Base-by-base conservation (phyloP, 2,888 invertebrate species). In the Salpingus planirostris region DNA sequence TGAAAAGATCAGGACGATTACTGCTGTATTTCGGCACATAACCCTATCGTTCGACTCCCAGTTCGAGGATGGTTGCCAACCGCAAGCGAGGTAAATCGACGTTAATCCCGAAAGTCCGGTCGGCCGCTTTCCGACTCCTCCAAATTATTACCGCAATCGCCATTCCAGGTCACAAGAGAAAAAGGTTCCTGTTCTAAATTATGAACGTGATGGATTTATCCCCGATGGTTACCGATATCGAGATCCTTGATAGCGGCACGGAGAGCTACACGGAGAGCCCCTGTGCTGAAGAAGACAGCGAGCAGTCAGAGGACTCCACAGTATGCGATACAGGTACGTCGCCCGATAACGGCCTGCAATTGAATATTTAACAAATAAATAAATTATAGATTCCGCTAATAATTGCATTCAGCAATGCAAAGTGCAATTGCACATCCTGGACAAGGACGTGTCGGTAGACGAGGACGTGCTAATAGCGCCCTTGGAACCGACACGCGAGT, bases 391-490 rank as follows among this genome's bases (percentile, higher is more conserved):
- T 27, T 37, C 37, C n/a, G n/a, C n/a, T n/a, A n/a, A n/a, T n/a
- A n/a, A n/a, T 18, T 26, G 12, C 15, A 21, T 27, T 8, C 28
- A 11, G 14, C 28, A 29, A 22, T 24, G 30, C 14, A 29, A 29
- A 14, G 26, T 21, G 8, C 36, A 33, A 21, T 8, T 30, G 5
- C 33, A 31, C 24, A 40, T 55, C 24, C 27, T 56, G 28, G 55
- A 56, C 40, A 54, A 54, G 37, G 49, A 52, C 12, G 50, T 54
- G 38, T 56, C 56, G n/a, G 44, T 54, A 26, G 56, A 56, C 39
- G 56, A 56, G 42, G 50, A 49, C 34, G 43, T 50, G 12, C 33
- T 56, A 15, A 47, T 46, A 3, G 42, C 44, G 13, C 54, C 55
- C 10, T 31, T 55, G 22, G 48, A 50, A 36, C 53, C 54, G 11